A percentile compares a stretch with the other conserved stretches of the same genome.
Conservation (phyloP, 1,140 invertebrate genomes). For the Drosophila insularis region DNA sequence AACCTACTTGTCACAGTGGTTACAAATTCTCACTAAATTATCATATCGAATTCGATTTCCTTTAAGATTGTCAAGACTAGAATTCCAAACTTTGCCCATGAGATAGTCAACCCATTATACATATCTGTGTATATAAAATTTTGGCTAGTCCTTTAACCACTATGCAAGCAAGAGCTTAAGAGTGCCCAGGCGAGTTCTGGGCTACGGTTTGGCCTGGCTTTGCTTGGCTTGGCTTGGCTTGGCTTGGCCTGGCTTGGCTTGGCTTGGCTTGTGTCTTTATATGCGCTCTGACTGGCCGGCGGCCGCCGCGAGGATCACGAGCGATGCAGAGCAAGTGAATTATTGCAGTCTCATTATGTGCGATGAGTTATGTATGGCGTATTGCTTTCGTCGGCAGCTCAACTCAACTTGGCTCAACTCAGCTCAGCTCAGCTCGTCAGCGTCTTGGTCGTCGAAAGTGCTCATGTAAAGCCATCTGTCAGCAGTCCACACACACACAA, state of each 20-base stretch:
- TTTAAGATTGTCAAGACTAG: too few species aligned
- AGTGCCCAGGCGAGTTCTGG: constrained; percentile 16
- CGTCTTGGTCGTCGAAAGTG: constrained; percentile 58
- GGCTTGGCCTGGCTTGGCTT: constrained; percentile 33
- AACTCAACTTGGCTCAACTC: constrained; percentile 7
- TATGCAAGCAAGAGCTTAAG: constrained; percentile 8
- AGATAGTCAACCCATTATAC: too few species aligned
- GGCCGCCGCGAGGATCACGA: constrained; percentile 58
- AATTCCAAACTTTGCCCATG: too few species aligned
- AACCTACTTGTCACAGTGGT: not conserved
- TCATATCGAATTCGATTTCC: too few species aligned
- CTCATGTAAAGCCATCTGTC: constrained; percentile 72
- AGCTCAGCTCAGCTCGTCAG: not conserved
- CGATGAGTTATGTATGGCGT: constrained; percentile 82
- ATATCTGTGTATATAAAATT: too few species aligned
- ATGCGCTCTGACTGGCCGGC: constrained; percentile 28
- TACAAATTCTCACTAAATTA: not conserved
- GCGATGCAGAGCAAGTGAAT: constrained; percentile 81
- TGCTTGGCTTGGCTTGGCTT: constrained; percentile 40
- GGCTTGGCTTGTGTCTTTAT: constrained; percentile 56
- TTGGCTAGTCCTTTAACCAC: not conserved
- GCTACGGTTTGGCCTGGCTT: constrained; percentile 36
- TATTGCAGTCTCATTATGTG: constrained; percentile 83
- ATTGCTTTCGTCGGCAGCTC: constrained; percentile 82
- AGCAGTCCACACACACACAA: constrained; percentile 30